Evolutionary conservation across 2,888 invertebrate species (phyloP), one percentile per base, ranked within the genome.

Genomic region (Nomada lathburiana): DNA sequence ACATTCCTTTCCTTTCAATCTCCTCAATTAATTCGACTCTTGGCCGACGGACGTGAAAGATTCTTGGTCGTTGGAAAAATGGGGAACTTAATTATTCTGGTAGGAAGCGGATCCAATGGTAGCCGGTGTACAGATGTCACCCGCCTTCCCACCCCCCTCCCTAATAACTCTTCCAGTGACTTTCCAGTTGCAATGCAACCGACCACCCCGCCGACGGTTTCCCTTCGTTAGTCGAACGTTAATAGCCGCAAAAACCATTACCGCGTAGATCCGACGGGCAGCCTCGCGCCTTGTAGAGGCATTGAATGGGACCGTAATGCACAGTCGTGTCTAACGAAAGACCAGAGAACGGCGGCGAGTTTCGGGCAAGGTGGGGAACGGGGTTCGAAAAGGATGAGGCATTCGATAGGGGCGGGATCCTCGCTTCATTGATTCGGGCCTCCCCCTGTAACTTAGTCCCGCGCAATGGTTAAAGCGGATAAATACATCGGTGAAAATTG

Each of bases 201-300:
- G 77, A 42, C 71, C 29, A 57, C 63, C 62, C 16, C 3, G 60
- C 76, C 65, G 65, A 81, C 64, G 82, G 76, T 79, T 72, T 82
- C 68, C 80, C 77, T 83, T 86, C 84, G 84, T 85, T 86, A 77
- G 77, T 83, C 74, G 63, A 80, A 82, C 83, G 86, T 87, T 89
- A 89, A 89, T 89, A 82, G 79, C 83, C 73, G 87, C 80, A 84
- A 84, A 89, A 89, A 86, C 85, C 82, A 89, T 89, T 89, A 83
- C 76, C 81, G 72, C 78, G 76, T 78, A 76, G 71, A 84, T 85
- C 78, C 36, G 29, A 2, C 26, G 50, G 79, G 76, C 44, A 67
- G 74, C 65, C 29, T 42, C 44, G 80, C 57, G 76, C 76, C 69
- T 73, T 65, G 75, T 60, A 23, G 59, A 60, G 63, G 53, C 69